Evolutionary conservation across 2,113 vertebrate species (phyloP).

Genomic region (Grus americana): DNA sequence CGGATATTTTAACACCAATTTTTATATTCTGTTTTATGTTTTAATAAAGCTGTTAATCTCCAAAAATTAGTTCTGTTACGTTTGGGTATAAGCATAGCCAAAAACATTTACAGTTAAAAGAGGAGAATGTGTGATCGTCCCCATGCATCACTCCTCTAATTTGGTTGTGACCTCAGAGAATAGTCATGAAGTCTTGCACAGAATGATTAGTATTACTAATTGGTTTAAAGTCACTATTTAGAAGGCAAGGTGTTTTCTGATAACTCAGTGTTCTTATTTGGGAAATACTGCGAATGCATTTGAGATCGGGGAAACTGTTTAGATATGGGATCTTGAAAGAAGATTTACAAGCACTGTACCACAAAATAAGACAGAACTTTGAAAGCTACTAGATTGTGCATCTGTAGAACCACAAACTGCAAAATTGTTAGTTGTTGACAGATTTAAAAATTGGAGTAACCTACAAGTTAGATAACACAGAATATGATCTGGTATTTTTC

Average conservation of each 20-base stretch:
- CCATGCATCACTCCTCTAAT: neutral
- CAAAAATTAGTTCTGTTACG: neutral
- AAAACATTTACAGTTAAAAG: neutral
- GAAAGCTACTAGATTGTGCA: neutral
- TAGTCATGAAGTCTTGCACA: neutral
- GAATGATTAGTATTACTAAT: neutral
- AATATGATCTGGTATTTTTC: neutral
- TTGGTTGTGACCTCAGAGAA: neutral
- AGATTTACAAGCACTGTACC: accelerated
- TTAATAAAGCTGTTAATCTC: neutral
- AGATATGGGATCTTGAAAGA: neutral
- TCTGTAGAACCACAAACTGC: neutral
- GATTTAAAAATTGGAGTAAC: neutral
- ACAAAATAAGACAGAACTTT: neutral
- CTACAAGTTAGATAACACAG: neutral
- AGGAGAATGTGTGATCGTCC: neutral
- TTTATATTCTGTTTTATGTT: neutral
- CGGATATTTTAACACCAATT: neutral
- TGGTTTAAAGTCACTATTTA: neutral
- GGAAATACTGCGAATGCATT: neutral
- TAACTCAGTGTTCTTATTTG: neutral
- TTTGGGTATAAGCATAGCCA: neutral
- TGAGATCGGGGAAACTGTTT: neutral
- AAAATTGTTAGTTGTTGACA: neutral
- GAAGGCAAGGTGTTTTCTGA: neutral